Conservation (phyloP, 2,113 vertebrate species). For the Bujurquina vittata region DNA sequence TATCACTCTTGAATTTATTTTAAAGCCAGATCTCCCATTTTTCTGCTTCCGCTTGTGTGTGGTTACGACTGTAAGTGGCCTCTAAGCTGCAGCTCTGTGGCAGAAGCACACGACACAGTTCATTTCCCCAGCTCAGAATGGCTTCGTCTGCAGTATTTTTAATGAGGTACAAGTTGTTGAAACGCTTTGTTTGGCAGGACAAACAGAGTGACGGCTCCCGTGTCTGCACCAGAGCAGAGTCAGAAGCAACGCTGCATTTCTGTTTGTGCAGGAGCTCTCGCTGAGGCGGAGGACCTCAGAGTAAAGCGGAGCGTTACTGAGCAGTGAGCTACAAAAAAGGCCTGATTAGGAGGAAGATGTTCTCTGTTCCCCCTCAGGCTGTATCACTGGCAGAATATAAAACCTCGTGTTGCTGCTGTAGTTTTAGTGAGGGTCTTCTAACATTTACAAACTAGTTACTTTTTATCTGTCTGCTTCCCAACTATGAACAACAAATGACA, state of each 20-base stretch:
- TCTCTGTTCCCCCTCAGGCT: not conserved
- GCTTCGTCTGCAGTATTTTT: not conserved
- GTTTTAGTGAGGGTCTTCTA: not conserved
- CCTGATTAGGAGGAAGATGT: not conserved
- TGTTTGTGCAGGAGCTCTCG: not conserved
- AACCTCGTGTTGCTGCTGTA: too few species aligned
- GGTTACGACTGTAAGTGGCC: not conserved
- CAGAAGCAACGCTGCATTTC: fast-evolving
- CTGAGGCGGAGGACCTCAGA: not conserved
- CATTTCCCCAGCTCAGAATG: not conserved
- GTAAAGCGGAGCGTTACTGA: not conserved
- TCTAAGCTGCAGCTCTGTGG: not conserved
- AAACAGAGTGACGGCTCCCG: not conserved
- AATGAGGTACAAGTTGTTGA: not conserved
- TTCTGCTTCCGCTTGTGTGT: not conserved
- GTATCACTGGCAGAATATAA: not conserved
- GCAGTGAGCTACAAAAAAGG: not conserved
- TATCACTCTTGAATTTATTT: too few species aligned
- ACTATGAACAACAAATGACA: not conserved
- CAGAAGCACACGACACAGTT: not conserved
- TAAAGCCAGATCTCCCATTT: not conserved
- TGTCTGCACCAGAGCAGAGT: not conserved
- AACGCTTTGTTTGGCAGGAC: not conserved
- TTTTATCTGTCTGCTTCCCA: not conserved
- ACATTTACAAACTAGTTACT: not conserved